Base-by-base conservation (phyloP, 2,113 vertebrate genomes). In the Herpetotheres cachinnans region DNA sequence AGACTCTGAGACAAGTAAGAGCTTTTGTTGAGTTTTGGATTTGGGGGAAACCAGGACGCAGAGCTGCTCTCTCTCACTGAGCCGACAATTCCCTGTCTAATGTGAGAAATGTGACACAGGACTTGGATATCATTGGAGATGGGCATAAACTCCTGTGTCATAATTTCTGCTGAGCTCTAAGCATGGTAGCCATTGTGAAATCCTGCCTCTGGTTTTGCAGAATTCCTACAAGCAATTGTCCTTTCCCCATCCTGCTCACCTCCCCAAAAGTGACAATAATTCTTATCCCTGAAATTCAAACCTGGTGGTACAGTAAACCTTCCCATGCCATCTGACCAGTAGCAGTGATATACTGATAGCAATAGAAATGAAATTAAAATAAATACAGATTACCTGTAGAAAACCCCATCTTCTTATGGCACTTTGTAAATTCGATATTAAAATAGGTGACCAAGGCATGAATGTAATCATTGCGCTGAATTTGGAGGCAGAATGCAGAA, bases 371-470 rank as follows among this genome's bases (percentile, higher is more conserved):
- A 59, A 67, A 81, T 59, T 0, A 81, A 52, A 54, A 65, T n/a
- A 54, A 42, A 24, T 29, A 49, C 19, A 58, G 47, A 91, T 97
- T 96, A 99, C 99, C 99, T 96, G 99, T 99, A 89, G 99, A 99
- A 98, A 99, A 99, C 30, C 99, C 99, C 16, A 99, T 99, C 95
- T 99, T 99, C 91, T 99, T 99, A 97, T 99, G 99, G 98, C 99
- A 99, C 98, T 99, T 99, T 2, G 99, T 99, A 98, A 99, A 99
- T 97, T 99, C 99, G 4, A 99, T 99, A 98, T 99, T 99, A 98
- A 99, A 99, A 97, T 99, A 99, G 89, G 99, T 99, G 97, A 99
- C 99, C 93, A 99, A 97, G 30, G 99, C 99, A 4, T 99, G 99
- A 94, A 99, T 97, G 55, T 99, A 99, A 96, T 99, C 99, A 3